A percentile compares a stretch with the other conserved stretches of the same genome.
Evolutionary conservation across 2,113 vertebrate species (phyloP).

Genomic region (Oreochromis niloticus): DNA sequence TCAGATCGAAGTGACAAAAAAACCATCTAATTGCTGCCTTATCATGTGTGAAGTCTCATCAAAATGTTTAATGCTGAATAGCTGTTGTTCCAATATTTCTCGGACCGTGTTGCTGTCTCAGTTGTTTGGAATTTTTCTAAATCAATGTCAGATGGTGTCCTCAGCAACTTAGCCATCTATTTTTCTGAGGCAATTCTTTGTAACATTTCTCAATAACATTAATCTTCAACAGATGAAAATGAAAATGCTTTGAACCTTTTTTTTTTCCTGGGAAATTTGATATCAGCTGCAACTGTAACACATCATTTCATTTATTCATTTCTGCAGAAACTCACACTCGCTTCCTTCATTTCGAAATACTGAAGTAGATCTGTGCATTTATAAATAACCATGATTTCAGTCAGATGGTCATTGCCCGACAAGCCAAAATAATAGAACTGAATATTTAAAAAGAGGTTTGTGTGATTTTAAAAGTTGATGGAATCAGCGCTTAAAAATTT

Average conservation of each 20-base stretch:
- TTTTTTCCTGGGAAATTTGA: not conserved
- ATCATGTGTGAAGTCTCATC: not conserved
- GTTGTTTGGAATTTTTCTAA: slow-evolving; percentile 40
- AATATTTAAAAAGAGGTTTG: not conserved
- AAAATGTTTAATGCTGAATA: not conserved
- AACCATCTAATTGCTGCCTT: not conserved
- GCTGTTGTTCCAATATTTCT: not conserved
- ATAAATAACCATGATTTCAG: not conserved
- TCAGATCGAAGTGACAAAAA: not conserved
- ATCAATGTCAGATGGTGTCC: slow-evolving; percentile 47
- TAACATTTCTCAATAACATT: not conserved
- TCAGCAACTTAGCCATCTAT: not conserved
- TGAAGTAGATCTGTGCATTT: not conserved
- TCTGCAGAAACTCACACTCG: not conserved
- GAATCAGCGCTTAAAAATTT: not conserved
- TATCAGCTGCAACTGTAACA: not conserved
- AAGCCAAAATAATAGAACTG: not conserved
- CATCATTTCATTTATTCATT: not conserved
- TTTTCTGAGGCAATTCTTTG: slow-evolving; percentile 42
- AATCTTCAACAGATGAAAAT: not conserved
- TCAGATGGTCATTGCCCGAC: not conserved
- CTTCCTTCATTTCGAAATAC: not conserved
- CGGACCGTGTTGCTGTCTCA: slow-evolving; percentile 9
- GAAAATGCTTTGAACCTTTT: not conserved
- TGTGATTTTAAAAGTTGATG: not conserved